These are phyloP conservation scores for Grammomys surdaster DNA, from an alignment of 2,113 vertebrate genomes.

Conservation along the genomic window DNA sequence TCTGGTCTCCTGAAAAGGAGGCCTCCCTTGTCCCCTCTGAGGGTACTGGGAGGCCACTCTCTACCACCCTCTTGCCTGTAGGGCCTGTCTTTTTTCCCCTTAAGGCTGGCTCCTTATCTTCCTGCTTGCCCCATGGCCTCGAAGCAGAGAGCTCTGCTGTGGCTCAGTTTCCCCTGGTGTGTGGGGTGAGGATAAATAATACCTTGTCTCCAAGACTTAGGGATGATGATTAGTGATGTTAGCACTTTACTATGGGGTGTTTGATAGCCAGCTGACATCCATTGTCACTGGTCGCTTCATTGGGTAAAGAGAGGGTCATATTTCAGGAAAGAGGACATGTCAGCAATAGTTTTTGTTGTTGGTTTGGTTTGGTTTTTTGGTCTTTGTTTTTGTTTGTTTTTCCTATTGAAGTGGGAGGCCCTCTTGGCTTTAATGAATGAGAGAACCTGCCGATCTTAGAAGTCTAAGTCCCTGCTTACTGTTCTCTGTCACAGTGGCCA, in stretches of 20 bases:
- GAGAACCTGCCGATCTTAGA: not conserved
- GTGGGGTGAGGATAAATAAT: not conserved
- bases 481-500: not conserved
- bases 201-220: not conserved
- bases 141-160: not conserved
- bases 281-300: not conserved
- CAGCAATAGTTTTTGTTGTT: not conserved
- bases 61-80: not conserved
- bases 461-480: accelerated
- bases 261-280: not conserved
- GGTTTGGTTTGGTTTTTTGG: no score
- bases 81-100: not conserved
- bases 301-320: not conserved
- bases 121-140: not conserved
- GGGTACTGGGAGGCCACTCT: not conserved
- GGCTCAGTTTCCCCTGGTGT: not conserved
- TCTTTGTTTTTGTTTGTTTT: not conserved
- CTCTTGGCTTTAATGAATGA: not conserved
- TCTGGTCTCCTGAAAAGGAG: not conserved
- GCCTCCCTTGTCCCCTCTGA: not conserved
- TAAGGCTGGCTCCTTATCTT: not conserved
- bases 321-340: not conserved
- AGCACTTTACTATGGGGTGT: not conserved
- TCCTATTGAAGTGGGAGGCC: not conserved
- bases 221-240: not conserved